Evolutionary conservation across 1,140 invertebrate genomes (phyloP).

Genomic region (Ips nitidus): DNA sequence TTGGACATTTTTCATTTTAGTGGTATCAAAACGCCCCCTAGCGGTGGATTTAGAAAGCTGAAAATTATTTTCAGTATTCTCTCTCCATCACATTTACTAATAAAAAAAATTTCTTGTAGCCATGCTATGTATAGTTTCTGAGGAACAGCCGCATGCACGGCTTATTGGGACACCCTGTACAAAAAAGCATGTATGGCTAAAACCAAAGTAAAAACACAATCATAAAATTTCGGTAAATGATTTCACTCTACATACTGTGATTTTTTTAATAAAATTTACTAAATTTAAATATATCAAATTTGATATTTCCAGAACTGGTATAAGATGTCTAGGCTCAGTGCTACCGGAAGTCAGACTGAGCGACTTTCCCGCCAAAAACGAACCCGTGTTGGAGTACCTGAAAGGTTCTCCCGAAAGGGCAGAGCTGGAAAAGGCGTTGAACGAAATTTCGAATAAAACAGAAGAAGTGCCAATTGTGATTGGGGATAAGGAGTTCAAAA

Average conservation of each 20-base stretch:
- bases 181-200: not conserved
- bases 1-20: no score
- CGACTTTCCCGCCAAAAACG: slow-evolving; percentile 76
- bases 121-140: no score
- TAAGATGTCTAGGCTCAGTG: slow-evolving; percentile 54
- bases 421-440: slow-evolving; percentile 72
- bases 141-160: no score
- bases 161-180: no score
- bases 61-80: no score
- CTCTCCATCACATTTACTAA: no score
- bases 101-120: no score
- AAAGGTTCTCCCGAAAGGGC: slow-evolving; percentile 81
- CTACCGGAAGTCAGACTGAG: slow-evolving; percentile 63
- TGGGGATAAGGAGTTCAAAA: slow-evolving; percentile 81
- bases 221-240: not conserved
- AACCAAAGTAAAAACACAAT: not conserved
- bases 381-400: slow-evolving; percentile 78
- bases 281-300: not conserved
- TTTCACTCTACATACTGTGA: not conserved
- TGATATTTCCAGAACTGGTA: slow-evolving; percentile 26
- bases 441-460: slow-evolving; percentile 63
- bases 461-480: slow-evolving; percentile 92
- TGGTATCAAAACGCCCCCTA: no score
- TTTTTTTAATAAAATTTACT: not conserved
- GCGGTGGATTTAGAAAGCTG: no score